Base-by-base conservation (phyloP, 2,888 invertebrate genomes). In the Smittia aterrima region DNA sequence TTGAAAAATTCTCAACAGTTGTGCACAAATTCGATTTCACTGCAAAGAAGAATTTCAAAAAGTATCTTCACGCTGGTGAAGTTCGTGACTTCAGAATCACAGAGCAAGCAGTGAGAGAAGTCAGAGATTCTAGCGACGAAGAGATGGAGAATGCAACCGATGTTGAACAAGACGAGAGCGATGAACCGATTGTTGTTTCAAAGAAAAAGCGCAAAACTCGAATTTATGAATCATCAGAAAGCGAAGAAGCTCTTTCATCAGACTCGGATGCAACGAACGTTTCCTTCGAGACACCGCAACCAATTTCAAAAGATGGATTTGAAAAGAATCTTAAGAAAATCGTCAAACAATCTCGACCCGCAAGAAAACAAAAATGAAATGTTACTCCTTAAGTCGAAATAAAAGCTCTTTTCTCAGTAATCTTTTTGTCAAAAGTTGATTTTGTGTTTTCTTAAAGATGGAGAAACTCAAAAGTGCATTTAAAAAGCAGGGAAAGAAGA, bases 71-170 rank as follows among this genome's bases (percentile, higher is more conserved):
- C 53, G 27, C 70, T 16, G 70, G 70, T 4, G 70, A 70, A 11
- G 54, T 70, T 7, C 25, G 70, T 6, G 70, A 70, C 24, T 70
- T 70, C 24, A 47, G 41, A 1, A 70, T 70, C 18, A n/a, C n/a
- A 40, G 40, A 20, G 2, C 16, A 38, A 40, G 13, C 32, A 1
- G 7, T 66, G n/a, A n/a, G n/a, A 25, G 16, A 66, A 32, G 66
- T 32, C 25, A 24, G 25, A 9, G 32, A 25, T n/a, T 4, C n/a
- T 1, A 66, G 32, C 32, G 32, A 32, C 9, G 32, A 32, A 32
- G 32, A 16, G 47, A 47, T 47, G 47, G 47, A n/a, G n/a, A 2
- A 47, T 13, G 32, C n/a, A n/a, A 3, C n/a, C 2, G 47, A 47
- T 2, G 16, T n/a, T 2, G 16, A 16, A 2, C 4, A 47, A 6